Base-by-base conservation (phyloP, 2,797 vertebrate genomes). In the Cuculus canorus region DNA sequence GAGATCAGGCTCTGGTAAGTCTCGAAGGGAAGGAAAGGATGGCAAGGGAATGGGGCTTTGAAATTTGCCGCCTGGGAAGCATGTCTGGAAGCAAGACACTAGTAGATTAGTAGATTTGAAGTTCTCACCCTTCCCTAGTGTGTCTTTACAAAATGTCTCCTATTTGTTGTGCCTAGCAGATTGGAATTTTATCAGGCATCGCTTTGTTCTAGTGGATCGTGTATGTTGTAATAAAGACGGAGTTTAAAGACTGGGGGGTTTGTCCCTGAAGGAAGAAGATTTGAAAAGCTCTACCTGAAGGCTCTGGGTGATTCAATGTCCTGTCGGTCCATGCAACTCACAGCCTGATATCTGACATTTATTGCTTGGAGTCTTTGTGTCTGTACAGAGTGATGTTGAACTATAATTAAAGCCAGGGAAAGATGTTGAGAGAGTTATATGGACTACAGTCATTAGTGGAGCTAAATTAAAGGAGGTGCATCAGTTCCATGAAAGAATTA, bases 381-480 rank as follows among this genome's bases (percentile, higher is more conserved):
- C 60, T 78, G 30, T 18, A 12, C 28, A 76, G 50, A 23, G n/a
- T 18, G 81, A 69, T 25, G 63, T 3, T 57, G 65, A 76, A 4
- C 32, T 69, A 59, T 86, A 96, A 95, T 92, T 93, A 96, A 82
- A 86, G 14, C 28, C 52, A 54, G 56, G 23, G 35, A 78, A 85
- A 93, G 22, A 47, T 37, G 80, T 8, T 93, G 69, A 60, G 53
- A 50, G 90, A 57, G 37, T 41, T 83, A 14, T 35, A 18, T 8
- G 11, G 22, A 64, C 66, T 50, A 23, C 37, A 70, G 54, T 84
- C 52, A 92, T 94, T 82, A 89, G 37, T 8, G n/a, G 43, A 23
- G 16, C 10, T 71, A 88, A 95, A 96, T 94, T 94, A 96, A 91
- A 93, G 81, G 75, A 8, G 43, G 25, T 2, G 35, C 32, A 78